Evolutionary conservation across 2,113 vertebrate genomes (phyloP).

Genomic region (Talpa occidentalis): DNA sequence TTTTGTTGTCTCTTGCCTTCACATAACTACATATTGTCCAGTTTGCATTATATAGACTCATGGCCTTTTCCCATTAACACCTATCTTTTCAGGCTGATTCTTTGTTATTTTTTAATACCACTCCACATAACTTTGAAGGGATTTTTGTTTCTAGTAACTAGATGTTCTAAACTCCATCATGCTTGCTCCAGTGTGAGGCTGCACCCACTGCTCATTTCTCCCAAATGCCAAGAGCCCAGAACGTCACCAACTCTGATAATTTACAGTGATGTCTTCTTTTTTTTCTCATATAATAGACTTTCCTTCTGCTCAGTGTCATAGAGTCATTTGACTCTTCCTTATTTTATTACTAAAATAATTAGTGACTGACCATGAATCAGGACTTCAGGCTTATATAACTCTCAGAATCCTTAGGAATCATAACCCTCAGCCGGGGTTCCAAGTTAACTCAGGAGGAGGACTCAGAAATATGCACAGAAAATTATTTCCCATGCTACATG

Average conservation of each 20-base stretch:
- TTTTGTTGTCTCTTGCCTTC: neutral
- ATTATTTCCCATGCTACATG: neutral
- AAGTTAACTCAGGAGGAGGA: neutral
- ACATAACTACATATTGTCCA: neutral
- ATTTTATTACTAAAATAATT: conserved; percentile 18
- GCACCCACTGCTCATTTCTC: neutral
- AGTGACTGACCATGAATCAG: neutral
- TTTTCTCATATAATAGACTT: neutral
- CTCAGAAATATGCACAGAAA: neutral
- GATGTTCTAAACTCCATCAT: neutral
- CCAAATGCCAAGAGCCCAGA: neutral
- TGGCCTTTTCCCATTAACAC: neutral
- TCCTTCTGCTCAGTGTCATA: neutral
- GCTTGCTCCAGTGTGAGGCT: neutral
- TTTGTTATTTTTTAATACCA: neutral
- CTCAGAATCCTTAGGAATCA: neutral
- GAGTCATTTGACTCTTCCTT: neutral
- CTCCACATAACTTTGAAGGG: neutral
- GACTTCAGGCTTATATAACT: neutral
- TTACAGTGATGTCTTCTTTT: neutral
- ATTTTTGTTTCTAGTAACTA: neutral
- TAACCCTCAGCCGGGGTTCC: neutral
- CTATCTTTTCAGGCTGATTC: neutral
- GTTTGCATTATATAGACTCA: neutral
- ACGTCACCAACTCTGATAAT: neutral